Conservation (phyloP, 1,140 invertebrate genomes). For the Coboldia fuscipes region DNA sequence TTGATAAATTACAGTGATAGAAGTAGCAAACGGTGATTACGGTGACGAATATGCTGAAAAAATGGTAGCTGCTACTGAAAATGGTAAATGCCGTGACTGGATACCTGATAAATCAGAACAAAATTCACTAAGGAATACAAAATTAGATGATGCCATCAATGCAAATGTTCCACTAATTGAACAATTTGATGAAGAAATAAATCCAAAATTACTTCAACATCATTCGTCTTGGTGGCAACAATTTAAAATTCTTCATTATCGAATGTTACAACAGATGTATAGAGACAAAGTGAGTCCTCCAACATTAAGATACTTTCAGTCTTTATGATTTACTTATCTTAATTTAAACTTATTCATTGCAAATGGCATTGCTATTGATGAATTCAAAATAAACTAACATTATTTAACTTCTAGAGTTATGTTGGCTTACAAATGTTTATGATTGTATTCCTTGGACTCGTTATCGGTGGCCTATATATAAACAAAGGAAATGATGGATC, state of each 20-base stretch:
- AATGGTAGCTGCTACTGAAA: constrained; percentile 38
- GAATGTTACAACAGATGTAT: constrained; percentile 48
- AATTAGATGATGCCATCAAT: constrained; percentile 1
- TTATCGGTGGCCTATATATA: constrained; percentile 44
- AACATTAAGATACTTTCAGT: neutral
- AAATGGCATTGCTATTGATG: no score
- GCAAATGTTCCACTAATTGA: no score
- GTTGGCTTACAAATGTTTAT: constrained; percentile 41
- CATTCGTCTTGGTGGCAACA: constrained; percentile 35
- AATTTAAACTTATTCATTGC: no score
- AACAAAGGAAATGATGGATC: constrained; percentile 55
- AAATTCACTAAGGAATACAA: neutral
- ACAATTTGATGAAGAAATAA: constrained; percentile 17
- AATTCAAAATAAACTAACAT: neutral
- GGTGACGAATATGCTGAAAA: constrained; percentile 33
- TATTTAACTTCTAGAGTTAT: constrained; percentile 33
- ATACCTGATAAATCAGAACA: constrained; percentile 6
- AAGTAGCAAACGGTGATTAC: constrained; percentile 54
- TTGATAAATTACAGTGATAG: constrained; percentile 37
- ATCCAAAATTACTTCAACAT: constrained; percentile 25
- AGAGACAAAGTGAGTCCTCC: constrained; percentile 36
- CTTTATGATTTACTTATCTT: no score
- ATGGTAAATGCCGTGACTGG: constrained; percentile 30
- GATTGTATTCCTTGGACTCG: constrained; percentile 41
- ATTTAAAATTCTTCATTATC: constrained; percentile 34